phyloP scores from a whole-genome alignment of 2,797 vertebrate genomes.

The Tamandua tetradactyla region DNA sequence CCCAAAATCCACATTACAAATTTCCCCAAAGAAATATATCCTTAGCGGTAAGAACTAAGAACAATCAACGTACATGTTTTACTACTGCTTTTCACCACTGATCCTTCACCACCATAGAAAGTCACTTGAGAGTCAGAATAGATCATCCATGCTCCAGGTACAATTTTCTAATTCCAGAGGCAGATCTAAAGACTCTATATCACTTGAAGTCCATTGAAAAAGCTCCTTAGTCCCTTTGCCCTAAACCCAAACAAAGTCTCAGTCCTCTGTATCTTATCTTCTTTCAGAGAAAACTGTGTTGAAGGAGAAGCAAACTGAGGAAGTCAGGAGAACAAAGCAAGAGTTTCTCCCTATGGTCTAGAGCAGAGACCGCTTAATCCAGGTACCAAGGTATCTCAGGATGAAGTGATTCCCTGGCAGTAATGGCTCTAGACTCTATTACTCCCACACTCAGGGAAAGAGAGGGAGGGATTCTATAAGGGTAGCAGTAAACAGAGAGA shows the following conservation, averaged over 20 bases:
- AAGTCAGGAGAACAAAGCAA: neutral
- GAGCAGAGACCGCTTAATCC: neutral
- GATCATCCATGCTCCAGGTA: neutral
- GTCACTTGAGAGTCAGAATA: neutral
- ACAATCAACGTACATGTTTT: neutral
- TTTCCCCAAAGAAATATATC: neutral
- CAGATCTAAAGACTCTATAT: neutral
- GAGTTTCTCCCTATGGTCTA: neutral
- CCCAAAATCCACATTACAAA: neutral
- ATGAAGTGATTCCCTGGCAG: neutral
- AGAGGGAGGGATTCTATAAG: neutral
- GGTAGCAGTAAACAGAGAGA: neutral
- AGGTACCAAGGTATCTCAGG: neutral
- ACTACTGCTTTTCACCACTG: neutral
- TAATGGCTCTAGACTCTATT: neutral
- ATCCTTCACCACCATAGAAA: neutral
- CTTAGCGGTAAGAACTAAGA: neutral
- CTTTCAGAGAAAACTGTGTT: neutral
- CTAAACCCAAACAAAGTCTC: neutral
- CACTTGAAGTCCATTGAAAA: neutral
- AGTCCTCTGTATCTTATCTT: neutral
- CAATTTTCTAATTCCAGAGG: neutral
- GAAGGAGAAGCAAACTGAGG: neutral
- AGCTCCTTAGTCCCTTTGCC: neutral
- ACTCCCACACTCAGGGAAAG: neutral